A percentile compares a stretch with the other conserved stretches of the same genome.
Conservation (phyloP, 2,888 invertebrate species). For the Callinectes sapidus region DNA sequence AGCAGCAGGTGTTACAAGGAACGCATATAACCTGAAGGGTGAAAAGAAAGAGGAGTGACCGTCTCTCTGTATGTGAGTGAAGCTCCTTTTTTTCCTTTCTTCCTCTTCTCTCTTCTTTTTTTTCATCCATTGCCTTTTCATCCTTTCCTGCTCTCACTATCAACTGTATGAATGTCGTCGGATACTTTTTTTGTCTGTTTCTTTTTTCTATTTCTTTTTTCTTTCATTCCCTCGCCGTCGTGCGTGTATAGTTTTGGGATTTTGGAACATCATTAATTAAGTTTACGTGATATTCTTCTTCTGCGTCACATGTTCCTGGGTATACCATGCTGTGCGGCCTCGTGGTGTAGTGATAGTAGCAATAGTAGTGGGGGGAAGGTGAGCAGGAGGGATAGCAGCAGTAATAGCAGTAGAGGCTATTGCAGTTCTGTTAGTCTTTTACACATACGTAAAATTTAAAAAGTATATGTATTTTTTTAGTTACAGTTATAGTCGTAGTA, state of each 20-base stretch:
- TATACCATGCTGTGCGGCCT: not conserved
- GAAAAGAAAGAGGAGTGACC: not conserved
- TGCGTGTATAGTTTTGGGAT: not conserved
- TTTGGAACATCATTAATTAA: constrained; percentile 13
- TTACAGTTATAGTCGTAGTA: not conserved
- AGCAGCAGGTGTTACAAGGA: not conserved
- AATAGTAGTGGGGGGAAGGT: not conserved
- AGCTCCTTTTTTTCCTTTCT: not conserved
- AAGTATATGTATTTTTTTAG: not conserved
- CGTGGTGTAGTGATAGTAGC: not conserved
- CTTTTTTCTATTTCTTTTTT: not conserved
- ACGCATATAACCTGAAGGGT: not conserved
- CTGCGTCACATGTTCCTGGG: not conserved
- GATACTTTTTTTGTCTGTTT: not conserved
- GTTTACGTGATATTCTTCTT: not conserved
- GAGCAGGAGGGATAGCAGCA: not conserved
- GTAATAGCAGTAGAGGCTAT: not conserved
- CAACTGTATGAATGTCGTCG: not conserved
- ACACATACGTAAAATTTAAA: not conserved
- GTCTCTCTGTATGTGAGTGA: not conserved
- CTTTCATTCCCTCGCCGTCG: not conserved
- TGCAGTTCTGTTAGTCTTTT: not conserved
- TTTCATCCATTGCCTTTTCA: not conserved
- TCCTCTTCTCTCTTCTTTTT: not conserved
- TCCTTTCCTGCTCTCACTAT: constrained; percentile 3